Percentiles rank a stretch among this genome's conserved stretches.
Conservation (phyloP, 2,888 invertebrate species). For the Ophioninae sp. region DNA sequence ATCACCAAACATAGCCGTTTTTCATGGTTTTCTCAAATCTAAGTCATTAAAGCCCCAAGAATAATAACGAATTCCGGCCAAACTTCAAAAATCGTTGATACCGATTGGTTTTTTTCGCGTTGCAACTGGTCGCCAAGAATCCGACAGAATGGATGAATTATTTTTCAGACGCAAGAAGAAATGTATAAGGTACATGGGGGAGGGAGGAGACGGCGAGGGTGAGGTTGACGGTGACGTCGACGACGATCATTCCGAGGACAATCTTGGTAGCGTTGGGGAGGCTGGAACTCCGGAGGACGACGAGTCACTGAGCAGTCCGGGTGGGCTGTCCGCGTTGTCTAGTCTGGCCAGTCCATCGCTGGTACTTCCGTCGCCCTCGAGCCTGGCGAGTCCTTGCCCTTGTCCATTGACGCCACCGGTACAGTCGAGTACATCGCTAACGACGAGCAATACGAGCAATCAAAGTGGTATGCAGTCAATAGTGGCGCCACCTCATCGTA, state of each 20-base stretch:
- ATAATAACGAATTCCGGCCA: too few species aligned
- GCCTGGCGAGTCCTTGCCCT: conserved; percentile 85
- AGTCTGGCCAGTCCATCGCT: conserved; percentile 88
- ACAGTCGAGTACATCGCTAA: conserved; percentile 77
- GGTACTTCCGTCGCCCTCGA: conserved; percentile 90
- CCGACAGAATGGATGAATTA: conserved; percentile 14
- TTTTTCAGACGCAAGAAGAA: conserved; percentile 96
- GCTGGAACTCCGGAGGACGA: conserved; percentile 84
- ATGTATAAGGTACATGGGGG: conserved; percentile 97
- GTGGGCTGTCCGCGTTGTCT: conserved; percentile 86
- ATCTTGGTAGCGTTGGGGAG: conserved; percentile 91
- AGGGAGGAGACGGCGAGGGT: conserved; percentile 85
- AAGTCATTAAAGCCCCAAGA: too few species aligned
- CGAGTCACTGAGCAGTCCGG: conserved; percentile 83
- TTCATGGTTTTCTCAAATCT: too few species aligned
- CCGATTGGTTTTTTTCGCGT: not conserved
- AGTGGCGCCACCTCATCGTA: conserved; percentile 83
- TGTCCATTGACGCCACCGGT: conserved; percentile 81
- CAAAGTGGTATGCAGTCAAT: conserved; percentile 76
- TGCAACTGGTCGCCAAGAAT: not conserved
- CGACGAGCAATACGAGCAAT: conserved; percentile 72
- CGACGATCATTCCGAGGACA: conserved; percentile 87
- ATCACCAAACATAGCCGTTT: too few species aligned
- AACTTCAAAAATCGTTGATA: not conserved
- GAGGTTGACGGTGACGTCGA: conserved; percentile 85